Evolutionary conservation across 92 coral and sea anemone genomes (phyloP), one percentile per base, ranked within the genome.

Genomic region (Pocillopora grandis): DNA sequence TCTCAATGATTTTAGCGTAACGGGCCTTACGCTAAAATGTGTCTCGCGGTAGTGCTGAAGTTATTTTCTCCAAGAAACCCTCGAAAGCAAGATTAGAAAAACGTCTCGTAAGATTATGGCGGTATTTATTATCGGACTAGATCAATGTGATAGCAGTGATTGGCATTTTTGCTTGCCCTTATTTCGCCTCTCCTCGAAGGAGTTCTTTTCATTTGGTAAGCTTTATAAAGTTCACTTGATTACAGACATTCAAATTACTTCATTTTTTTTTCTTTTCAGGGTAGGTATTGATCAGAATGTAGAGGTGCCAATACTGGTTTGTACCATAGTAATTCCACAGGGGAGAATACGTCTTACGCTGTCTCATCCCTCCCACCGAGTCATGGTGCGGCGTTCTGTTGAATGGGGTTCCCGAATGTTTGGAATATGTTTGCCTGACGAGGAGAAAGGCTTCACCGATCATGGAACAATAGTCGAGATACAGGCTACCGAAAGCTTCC

Each of bases 371-470:
- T 60, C 37, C 5, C 27, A 37, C 16, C 80, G 80, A 10, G 16
- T 76, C 68, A 61, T 76, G 80, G 52, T 76, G 42, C 61, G 56
- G 10, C 80, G 80, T 18, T 76, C 57, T 9, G 27, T 59, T 36
- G 80, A 60, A 19, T 76, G 80, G 80, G 80, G 80, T 16, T 60
- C 80, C 17, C 68, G 68, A 9, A 59, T 76, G 80, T 76, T 76
- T 36, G 80, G 80, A 33, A 76, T 76, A 16, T 76, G 80, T 60
- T 36, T 63, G 68, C 68, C 67, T 8, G 37, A 61, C 27, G 69
- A 27, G 36, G 80, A 59, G 31, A 76, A 76, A 76, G 80, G 68
- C 8, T 76, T 76, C 57, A 20, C 69, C 19, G 68, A 76, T 56
- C 17, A 23, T 76, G 80, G 80, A 63, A 76, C 68, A 27, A 14